Evolutionary conservation across 2,888 invertebrate genomes (phyloP), one percentile per base, ranked within the genome.

Genomic region (Acleris emargana): DNA sequence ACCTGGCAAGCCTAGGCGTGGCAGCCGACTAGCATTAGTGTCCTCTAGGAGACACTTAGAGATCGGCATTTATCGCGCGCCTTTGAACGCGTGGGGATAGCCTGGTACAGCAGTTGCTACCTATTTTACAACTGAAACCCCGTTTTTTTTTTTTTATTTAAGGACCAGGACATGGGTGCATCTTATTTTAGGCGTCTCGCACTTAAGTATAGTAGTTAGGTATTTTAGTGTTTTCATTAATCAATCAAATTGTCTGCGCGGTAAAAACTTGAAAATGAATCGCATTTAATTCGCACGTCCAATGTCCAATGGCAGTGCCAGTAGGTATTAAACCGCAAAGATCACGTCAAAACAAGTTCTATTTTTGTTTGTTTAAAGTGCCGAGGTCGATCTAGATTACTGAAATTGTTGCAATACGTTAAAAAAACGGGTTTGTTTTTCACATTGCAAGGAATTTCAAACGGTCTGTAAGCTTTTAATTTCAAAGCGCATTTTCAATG

Each of bases 261-360:
- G n/a, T 6, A 43, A 16, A 16, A 9, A 16, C 16, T 16, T 43
- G 3, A 4, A 4, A 42, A 43, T 43, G 16, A 43, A n/a, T 16
- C 43, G 13, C n/a, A 3, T 43, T 32, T 32, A 0, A 32, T 9
- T 32, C 32, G 9, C 32, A 9, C 32, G 32, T 32, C 32, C 43
- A 43, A 43, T 43, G n/a, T 5, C 43, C n/a, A 25, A 17, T 25
- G n/a, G 42, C 55, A 17, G 13, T 32, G 43, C 59, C 58, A 43
- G 13, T 62, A 55, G 42, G 42, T 25, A 58, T 47, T n/a, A 20
- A 72, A 76, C 74, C 73, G 75, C 72, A 72, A 77, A 72, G 72
- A 73, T 70, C 71, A 74, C 76, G 76, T 81, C 78, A 81, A 82
- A 82, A 82, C 80, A 80, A 80, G 73, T 80, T 64, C 74, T 77